Evolutionary conservation across 1,140 invertebrate genomes (phyloP).

Genomic region (Saccostrea cuccullata): DNA sequence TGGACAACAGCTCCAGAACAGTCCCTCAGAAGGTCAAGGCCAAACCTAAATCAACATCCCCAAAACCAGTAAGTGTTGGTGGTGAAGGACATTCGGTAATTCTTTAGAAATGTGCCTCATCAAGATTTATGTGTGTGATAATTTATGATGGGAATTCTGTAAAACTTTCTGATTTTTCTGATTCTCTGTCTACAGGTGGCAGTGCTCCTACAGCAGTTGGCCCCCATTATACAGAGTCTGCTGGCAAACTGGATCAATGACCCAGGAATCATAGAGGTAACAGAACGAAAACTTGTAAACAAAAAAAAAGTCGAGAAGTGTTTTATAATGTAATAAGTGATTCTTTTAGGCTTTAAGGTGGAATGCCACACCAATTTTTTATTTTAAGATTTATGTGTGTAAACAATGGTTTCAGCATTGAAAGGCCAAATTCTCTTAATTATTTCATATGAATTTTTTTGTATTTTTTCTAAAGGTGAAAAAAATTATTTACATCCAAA

Average conservation of each 20-base stretch:
- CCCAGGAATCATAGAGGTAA: slow-evolving; percentile 19
- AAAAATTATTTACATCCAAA: too few relatives aligned
- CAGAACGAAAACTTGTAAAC: too few relatives aligned
- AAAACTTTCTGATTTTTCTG: background rate
- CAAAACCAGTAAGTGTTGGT: slow-evolving; percentile 69
- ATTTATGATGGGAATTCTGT: background rate
- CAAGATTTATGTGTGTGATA: background rate
- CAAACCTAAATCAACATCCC: slow-evolving; percentile 55
- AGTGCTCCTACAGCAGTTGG: slow-evolving; percentile 35
- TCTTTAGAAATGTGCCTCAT: background rate
- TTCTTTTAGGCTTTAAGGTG: too few relatives aligned
- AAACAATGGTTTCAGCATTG: too few relatives aligned
- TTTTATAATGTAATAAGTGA: too few relatives aligned
- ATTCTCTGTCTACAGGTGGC: slow-evolving; percentile 15
- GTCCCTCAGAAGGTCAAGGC: slow-evolving; percentile 46
- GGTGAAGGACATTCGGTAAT: background rate
- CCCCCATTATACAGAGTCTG: slow-evolving; percentile 14
- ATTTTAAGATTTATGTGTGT: too few relatives aligned
- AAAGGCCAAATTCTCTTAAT: too few relatives aligned
- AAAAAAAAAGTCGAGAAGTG: too few relatives aligned
- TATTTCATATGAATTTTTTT: too few relatives aligned
- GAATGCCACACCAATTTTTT: too few relatives aligned
- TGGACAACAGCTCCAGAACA: slow-evolving; percentile 80
- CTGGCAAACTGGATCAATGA: slow-evolving; percentile 35
- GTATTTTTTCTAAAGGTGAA: too few relatives aligned